Evolutionary conservation across 2,113 vertebrate genomes (phyloP).

Genomic region (Erythrocercus mccallii): DNA sequence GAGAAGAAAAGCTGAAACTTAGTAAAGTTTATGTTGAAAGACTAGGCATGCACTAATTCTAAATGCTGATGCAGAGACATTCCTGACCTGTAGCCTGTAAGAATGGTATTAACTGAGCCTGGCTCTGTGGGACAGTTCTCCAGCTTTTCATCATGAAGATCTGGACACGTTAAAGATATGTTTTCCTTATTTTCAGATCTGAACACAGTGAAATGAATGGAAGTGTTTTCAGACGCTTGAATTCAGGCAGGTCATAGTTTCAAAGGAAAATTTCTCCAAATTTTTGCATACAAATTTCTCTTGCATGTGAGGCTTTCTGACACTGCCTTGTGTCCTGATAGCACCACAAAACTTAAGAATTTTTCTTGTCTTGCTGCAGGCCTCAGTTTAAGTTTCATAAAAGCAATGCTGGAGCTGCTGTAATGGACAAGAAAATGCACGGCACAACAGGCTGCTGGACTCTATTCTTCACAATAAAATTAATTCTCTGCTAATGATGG

Average conservation of each 20-base stretch:
- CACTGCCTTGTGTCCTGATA: neutral
- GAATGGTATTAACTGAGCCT: neutral
- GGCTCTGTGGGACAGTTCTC: neutral
- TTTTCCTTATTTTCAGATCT: neutral
- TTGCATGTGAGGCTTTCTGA: neutral
- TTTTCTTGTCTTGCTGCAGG: neutral
- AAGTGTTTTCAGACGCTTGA: neutral
- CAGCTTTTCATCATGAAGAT: neutral
- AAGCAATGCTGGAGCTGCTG: neutral
- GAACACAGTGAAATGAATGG: neutral
- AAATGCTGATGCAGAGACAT: neutral
- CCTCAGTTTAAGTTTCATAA: neutral
- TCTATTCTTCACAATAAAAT: slow-evolving; percentile 24
- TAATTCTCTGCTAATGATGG: neutral
- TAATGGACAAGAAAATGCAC: slow-evolving; percentile 7
- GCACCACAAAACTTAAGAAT: neutral
- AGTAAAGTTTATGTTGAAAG: neutral
- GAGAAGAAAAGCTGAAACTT: neutral
- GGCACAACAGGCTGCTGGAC: neutral
- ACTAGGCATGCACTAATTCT: neutral
- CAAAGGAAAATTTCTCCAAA: neutral
- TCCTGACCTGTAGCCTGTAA: neutral
- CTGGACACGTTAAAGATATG: neutral
- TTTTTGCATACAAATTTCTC: neutral
- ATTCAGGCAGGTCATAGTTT: neutral